Evolutionary conservation across 2,888 invertebrate species (phyloP).

Genomic region (Cheilosia pagana): DNA sequence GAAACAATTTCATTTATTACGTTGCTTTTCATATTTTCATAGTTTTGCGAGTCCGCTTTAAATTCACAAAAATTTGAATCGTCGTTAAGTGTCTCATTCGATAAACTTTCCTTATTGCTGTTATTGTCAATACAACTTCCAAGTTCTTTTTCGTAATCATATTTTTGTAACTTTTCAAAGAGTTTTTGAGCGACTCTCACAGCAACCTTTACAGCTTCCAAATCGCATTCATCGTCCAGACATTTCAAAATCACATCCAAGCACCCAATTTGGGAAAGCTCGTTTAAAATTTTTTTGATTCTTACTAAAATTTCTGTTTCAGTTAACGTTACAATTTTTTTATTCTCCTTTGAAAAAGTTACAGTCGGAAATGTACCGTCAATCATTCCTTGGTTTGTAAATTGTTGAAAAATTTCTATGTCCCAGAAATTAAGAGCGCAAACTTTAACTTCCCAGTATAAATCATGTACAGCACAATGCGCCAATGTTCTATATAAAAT

Average conservation of each 20-base stretch:
- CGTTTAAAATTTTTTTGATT: slow-evolving; percentile 87
- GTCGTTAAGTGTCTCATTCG: not conserved
- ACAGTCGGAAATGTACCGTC: slow-evolving; percentile 91
- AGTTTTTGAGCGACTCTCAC: slow-evolving; percentile 84
- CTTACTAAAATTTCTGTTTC: slow-evolving; percentile 85
- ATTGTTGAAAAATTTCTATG: slow-evolving; percentile 86
- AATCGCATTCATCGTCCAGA: slow-evolving; percentile 88
- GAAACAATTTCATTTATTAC: slow-evolving; percentile 78
- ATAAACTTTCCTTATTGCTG: not conserved
- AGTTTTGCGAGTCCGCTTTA: not conserved
- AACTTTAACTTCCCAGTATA: slow-evolving; percentile 93
- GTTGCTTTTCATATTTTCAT: slow-evolving; percentile 46
- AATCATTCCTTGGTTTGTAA: slow-evolving; percentile 92
- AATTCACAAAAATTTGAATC: not conserved
- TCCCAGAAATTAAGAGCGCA: slow-evolving; percentile 90
- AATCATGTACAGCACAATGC: slow-evolving; percentile 87
- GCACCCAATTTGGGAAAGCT: slow-evolving; percentile 88
- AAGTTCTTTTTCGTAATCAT: slow-evolving; percentile 84
- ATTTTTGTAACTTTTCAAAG: slow-evolving; percentile 85
- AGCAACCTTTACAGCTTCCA: slow-evolving; percentile 88
- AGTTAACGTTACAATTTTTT: slow-evolving; percentile 90
- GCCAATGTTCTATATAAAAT: slow-evolving; percentile 87
- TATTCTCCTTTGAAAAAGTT: slow-evolving; percentile 90
- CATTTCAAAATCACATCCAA: slow-evolving; percentile 88
- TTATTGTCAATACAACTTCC: slow-evolving; percentile 44